Evolutionary conservation across 1,140 invertebrate genomes (phyloP).

Genomic region (Mactra quadrangularis): DNA sequence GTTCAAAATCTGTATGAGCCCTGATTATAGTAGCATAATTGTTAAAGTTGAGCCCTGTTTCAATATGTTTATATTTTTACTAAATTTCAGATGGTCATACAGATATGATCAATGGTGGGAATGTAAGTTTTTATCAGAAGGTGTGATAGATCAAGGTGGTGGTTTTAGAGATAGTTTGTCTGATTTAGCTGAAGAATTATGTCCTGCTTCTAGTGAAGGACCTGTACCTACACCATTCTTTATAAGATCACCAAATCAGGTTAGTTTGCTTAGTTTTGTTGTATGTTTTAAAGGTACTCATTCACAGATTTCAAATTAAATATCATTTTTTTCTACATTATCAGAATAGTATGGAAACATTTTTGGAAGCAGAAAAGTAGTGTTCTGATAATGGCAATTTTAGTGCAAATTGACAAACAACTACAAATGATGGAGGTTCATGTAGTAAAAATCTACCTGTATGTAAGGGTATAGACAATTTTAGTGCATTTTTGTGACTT

Average conservation of each 20-base stretch:
- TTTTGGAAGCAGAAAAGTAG: neutral
- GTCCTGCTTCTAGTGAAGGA: conserved; percentile 77
- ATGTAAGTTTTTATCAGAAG: conserved; percentile 83
- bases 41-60: too few species aligned
- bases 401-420: too few species aligned
- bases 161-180: conserved; percentile 84
- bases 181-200: conserved; percentile 83
- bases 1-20: too few species aligned
- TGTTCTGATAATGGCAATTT: too few species aligned
- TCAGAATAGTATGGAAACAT: neutral
- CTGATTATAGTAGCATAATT: too few species aligned
- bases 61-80: too few species aligned
- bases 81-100: conserved; percentile 81
- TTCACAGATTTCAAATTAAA: too few species aligned
- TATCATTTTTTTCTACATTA: neutral
- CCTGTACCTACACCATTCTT: conserved; percentile 81
- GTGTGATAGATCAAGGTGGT: conserved; percentile 84
- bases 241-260: conserved; percentile 83
- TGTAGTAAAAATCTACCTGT: too few species aligned
- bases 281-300: neutral
- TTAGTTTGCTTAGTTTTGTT: conserved; percentile 45
- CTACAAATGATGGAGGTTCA: too few species aligned
- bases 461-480: too few species aligned
- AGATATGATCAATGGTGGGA: conserved; percentile 84
- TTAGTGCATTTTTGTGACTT: too few species aligned